These are phyloP conservation scores for Garra rufa DNA, from an alignment of 2,113 vertebrate genomes.

Conservation along the genomic window DNA sequence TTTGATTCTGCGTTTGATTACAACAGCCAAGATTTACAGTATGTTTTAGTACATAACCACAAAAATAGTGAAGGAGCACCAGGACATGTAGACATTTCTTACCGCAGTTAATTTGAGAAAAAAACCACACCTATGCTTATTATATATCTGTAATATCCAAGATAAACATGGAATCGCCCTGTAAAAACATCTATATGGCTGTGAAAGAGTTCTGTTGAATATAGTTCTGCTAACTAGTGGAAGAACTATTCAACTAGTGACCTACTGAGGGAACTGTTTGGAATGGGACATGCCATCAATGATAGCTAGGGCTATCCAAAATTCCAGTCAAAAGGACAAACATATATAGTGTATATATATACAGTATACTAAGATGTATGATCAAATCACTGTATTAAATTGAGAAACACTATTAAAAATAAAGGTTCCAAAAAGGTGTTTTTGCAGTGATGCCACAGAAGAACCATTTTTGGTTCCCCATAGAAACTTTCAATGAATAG, in stretches of 20 bases:
- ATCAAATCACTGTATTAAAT: not conserved
- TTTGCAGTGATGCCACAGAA: too few relatives aligned
- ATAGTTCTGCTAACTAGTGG: constrained; percentile 57
- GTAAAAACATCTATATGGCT: constrained; percentile 47
- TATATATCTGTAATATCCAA: not conserved
- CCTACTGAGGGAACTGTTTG: constrained; percentile 21
- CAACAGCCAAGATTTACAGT: constrained; percentile 15
- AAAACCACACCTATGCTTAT: not conserved
- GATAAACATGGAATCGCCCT: not conserved
- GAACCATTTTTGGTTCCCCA: too few relatives aligned
- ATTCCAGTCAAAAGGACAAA: not conserved
- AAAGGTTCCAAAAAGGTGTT: too few relatives aligned
- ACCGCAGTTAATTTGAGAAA: not conserved
- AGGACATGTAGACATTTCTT: not conserved
- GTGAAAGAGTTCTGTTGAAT: constrained; percentile 54
- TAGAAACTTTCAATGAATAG: too few relatives aligned
- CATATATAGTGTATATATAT: not conserved
- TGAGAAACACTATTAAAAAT: too few relatives aligned
- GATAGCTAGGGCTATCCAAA: constrained; percentile 50
- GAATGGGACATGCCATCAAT: constrained; percentile 39
- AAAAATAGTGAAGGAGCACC: not conserved
- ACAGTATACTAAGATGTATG: too few relatives aligned
- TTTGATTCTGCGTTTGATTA: constrained; percentile 55
- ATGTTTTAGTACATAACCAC: not conserved
- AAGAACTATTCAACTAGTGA: constrained; percentile 61